Conservation (phyloP, 2,113 vertebrate genomes). For the Balaeniceps rex region DNA sequence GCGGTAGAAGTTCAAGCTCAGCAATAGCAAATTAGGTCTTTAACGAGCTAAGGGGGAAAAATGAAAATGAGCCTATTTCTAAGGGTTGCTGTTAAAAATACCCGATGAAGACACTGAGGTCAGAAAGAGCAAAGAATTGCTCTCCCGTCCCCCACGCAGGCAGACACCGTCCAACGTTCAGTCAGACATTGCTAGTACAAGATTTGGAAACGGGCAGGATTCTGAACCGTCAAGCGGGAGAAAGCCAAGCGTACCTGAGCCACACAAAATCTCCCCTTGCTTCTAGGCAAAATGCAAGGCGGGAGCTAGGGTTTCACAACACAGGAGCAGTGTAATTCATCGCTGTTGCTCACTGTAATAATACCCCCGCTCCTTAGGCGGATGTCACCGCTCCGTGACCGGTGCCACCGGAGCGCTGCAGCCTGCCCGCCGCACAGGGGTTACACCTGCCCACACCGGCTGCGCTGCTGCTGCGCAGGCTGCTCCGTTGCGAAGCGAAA, state of each 20-base stretch:
- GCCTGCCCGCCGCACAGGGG: not conserved
- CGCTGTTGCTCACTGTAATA: not conserved
- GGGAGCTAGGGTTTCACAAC: slow-evolving; percentile 35
- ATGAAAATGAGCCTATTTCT: not conserved
- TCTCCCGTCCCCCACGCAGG: not conserved
- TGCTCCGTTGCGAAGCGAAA: not conserved
- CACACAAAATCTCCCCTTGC: not conserved
- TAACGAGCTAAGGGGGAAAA: not conserved
- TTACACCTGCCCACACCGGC: not conserved
- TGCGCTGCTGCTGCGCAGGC: not conserved
- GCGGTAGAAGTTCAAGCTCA: not conserved
- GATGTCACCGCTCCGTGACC: not conserved
- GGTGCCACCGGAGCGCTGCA: not conserved
- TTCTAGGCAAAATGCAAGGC: not conserved
- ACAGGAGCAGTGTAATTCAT: not conserved
- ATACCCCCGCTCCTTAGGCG: not conserved
- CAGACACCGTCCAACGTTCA: accelerated
- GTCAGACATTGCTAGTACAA: accelerated
- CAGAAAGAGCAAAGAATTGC: not conserved
- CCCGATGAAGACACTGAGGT: not conserved
- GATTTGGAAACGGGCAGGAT: not conserved
- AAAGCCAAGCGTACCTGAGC: not conserved
- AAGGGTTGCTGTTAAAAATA: not conserved
- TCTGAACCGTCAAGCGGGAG: not conserved
- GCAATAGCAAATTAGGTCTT: not conserved